These are phyloP conservation scores for Flexamia atlantica DNA, from an alignment of 2,888 invertebrate species.

Conservation along the genomic window DNA sequence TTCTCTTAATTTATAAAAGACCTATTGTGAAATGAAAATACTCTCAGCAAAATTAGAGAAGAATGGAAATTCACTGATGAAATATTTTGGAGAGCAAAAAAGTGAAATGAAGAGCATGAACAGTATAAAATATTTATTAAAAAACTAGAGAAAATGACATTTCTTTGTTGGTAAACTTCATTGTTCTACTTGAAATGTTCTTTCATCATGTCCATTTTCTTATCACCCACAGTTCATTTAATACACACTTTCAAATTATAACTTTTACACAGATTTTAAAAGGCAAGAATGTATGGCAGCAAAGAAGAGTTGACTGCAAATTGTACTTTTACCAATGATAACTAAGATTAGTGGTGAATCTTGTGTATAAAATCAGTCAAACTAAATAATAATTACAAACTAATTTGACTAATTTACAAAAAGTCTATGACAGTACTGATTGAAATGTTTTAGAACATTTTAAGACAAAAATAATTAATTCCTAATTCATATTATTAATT, in stretches of 20 bases:
- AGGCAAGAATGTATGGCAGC: conserved; percentile 49
- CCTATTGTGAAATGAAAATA: too few relatives aligned
- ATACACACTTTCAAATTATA: neutral
- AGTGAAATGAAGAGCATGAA: conserved; percentile 31
- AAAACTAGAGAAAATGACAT: neutral
- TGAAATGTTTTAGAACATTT: too few relatives aligned
- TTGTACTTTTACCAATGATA: neutral
- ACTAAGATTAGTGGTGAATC: too few relatives aligned
- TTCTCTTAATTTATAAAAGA: too few relatives aligned
- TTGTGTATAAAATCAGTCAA: too few relatives aligned
- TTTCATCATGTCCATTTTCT: conserved; percentile 1
- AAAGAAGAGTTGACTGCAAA: conserved; percentile 47
- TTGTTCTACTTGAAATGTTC: neutral
- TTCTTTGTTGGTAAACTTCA: neutral
- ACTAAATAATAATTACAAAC: too few relatives aligned
- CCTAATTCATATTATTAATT: too few relatives aligned
- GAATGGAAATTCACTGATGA: too few relatives aligned
- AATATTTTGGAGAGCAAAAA: neutral
- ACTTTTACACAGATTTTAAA: conserved; percentile 16
- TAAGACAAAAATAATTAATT: too few relatives aligned
- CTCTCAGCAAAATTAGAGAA: too few relatives aligned
- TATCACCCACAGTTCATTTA: neutral
- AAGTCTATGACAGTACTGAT: too few relatives aligned
- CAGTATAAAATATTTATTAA: conserved; percentile 19
- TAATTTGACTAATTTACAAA: too few relatives aligned